phyloP scores from a whole-genome alignment of 2,888 invertebrate genomes.

The Epirrhoe alternata region DNA sequence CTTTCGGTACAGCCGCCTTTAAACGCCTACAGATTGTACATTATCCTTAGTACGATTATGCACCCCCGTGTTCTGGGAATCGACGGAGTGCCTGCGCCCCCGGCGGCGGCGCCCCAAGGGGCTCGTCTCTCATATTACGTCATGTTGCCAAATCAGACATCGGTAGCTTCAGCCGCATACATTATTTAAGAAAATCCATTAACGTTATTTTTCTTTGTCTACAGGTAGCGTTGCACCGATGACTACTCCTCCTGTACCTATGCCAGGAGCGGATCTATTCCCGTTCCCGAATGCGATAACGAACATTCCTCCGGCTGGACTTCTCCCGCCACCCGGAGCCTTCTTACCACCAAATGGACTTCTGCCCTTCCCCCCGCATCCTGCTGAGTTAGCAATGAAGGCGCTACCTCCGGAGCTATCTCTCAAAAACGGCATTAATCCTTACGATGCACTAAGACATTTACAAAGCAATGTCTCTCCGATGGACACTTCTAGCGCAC shows the following conservation, averaged over 20 bases:
- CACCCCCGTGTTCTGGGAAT: slow-evolving; percentile 84
- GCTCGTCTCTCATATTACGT: slow-evolving; percentile 82
- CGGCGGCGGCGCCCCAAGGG: slow-evolving; percentile 68
- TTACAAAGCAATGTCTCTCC: slow-evolving; percentile 78
- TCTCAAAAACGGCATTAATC: slow-evolving; percentile 83
- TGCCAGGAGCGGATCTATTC: slow-evolving; percentile 77
- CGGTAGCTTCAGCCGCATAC: slow-evolving; percentile 47
- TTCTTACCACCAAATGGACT: slow-evolving; percentile 84
- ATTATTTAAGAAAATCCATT: slow-evolving; percentile 42
- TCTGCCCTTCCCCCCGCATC: slow-evolving; percentile 83
- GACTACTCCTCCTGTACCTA: slow-evolving; percentile 66
- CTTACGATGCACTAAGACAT: slow-evolving; percentile 84
- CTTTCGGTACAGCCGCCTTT: slow-evolving; percentile 84
- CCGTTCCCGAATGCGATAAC: slow-evolving; percentile 72
- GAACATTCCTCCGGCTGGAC: slow-evolving; percentile 74
- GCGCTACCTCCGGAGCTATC: slow-evolving; percentile 79
- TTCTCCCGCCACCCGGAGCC: slow-evolving; percentile 85
- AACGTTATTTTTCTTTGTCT: slow-evolving; percentile 58
- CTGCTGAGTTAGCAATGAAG: slow-evolving; percentile 80
- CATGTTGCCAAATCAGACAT: slow-evolving; percentile 72
- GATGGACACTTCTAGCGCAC: slow-evolving; percentile 76
- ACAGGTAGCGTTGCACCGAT: slow-evolving; percentile 77
- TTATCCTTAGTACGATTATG: slow-evolving; percentile 86
- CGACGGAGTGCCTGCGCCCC: slow-evolving; percentile 76
- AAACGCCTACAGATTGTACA: slow-evolving; percentile 86